Evolutionary conservation across 2,113 vertebrate genomes (phyloP).

Genomic region (Gracilinanus agilis): DNA sequence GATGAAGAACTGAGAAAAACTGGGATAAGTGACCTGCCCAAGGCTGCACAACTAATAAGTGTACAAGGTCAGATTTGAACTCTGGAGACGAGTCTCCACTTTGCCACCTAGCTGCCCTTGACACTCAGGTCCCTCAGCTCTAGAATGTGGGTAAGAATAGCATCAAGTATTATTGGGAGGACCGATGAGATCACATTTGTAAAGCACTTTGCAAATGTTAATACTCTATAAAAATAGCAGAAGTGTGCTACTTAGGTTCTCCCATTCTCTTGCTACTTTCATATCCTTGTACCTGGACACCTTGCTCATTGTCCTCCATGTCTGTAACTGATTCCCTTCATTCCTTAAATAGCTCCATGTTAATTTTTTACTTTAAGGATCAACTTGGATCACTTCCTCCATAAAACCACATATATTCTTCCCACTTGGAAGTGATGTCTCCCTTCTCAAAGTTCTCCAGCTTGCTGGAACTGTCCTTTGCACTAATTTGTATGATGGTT

Average conservation of each 20-base stretch:
- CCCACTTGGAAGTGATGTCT: not conserved
- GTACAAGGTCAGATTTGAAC: no score
- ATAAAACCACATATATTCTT: not conserved
- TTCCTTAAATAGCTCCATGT: not conserved
- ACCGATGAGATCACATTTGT: not conserved
- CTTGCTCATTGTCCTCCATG: not conserved
- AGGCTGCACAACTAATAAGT: no score
- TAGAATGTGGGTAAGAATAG: no score
- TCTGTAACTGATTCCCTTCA: not conserved
- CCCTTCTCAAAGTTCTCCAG: not conserved
- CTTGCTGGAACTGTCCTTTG: not conserved
- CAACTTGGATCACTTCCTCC: not conserved
- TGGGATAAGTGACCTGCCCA: no score
- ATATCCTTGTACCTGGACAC: not conserved
- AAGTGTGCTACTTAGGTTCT: not conserved
- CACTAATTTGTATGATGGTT: not conserved
- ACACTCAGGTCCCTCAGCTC: no score
- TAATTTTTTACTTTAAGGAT: not conserved
- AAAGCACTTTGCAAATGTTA: not conserved
- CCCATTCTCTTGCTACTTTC: not conserved
- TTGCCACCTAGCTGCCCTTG: no score
- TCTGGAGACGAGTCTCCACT: no score
- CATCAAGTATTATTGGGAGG: no score
- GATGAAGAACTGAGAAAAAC: no score
- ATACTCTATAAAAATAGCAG: not conserved